Percentiles rank a stretch among this genome's conserved stretches.
phyloP scores from a whole-genome alignment of 2,797 vertebrate species.

The Pangasius djambal region DNA sequence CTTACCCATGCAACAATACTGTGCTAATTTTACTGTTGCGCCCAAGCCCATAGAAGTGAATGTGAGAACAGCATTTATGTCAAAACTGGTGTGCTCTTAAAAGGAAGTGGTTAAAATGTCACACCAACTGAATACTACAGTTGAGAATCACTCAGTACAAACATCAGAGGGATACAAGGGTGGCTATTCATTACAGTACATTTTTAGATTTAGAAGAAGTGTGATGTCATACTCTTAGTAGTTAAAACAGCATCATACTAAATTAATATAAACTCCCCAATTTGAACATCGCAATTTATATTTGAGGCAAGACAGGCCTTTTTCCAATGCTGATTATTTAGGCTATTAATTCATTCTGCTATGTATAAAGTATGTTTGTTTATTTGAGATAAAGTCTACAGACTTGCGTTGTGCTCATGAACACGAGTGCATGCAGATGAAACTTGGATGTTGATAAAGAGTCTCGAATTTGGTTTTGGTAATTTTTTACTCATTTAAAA shows the following conservation, averaged over 20 bases:
- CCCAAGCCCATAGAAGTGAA: not conserved
- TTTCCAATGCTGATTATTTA: not conserved
- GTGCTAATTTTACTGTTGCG: not conserved
- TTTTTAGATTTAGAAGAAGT: not conserved
- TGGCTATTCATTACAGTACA: not conserved
- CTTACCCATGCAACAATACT: not conserved
- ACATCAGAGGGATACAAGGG: not conserved
- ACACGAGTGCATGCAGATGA: too few species aligned
- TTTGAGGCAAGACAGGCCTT: not conserved
- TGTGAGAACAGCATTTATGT: not conserved
- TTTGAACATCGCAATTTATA: not conserved
- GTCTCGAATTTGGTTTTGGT: not conserved
- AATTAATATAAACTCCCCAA: not conserved
- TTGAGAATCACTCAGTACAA: not conserved
- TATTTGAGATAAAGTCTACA: not conserved
- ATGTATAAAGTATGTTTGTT: not conserved
- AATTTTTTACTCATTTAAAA: not conserved
- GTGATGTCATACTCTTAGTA: not conserved
- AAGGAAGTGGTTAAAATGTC: slow-evolving; percentile 19
- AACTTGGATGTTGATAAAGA: not conserved
- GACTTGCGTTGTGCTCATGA: not conserved
- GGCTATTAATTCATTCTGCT: not conserved
- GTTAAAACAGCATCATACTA: not conserved
- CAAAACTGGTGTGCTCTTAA: slow-evolving; percentile 6
- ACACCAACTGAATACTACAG: not conserved